phyloP scores from a whole-genome alignment of 1,140 invertebrate species.

The Anastatus disparis region DNA sequence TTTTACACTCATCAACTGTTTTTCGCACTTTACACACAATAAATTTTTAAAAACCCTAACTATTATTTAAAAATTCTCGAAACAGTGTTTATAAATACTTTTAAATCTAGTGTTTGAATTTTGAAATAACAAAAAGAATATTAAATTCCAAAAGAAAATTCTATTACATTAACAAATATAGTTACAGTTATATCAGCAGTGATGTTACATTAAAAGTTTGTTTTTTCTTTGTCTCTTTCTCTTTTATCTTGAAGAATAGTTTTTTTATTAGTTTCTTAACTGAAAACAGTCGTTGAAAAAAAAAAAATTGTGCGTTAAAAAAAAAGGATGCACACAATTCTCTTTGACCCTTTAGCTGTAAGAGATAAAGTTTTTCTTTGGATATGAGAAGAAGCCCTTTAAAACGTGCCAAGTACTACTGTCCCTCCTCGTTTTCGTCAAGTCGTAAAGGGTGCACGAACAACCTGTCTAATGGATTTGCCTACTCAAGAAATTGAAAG shows the following conservation, averaged over 20 bases:
- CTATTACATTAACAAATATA: too few relatives aligned
- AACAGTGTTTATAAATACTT: too few relatives aligned
- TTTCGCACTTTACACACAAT: too few relatives aligned
- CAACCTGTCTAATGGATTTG: constrained; percentile 36
- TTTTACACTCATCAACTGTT: too few relatives aligned
- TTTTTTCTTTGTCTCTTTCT: too few relatives aligned
- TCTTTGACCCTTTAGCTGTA: constrained; percentile 8
- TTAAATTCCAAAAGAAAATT: too few relatives aligned
- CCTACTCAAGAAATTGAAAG: constrained; percentile 31
- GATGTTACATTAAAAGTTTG: too few relatives aligned
- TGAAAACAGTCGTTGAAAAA: neutral
- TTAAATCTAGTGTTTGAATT: too few relatives aligned
- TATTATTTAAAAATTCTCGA: too few relatives aligned
- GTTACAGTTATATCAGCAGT: too few relatives aligned
- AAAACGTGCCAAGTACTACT: neutral
- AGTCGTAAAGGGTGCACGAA: constrained; percentile 39
- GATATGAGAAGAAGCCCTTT: constrained; percentile 1
- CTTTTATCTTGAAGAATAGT: neutral
- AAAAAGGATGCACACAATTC: neutral
- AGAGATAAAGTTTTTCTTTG: constrained; percentile 33
- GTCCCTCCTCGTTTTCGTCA: neutral
- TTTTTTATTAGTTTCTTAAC: constrained; percentile 12
- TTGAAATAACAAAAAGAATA: too few relatives aligned
- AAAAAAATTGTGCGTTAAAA: neutral
- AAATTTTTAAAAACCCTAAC: too few relatives aligned